Conservation (phyloP, 2,888 invertebrate genomes). For the Itoplectis maculator region DNA sequence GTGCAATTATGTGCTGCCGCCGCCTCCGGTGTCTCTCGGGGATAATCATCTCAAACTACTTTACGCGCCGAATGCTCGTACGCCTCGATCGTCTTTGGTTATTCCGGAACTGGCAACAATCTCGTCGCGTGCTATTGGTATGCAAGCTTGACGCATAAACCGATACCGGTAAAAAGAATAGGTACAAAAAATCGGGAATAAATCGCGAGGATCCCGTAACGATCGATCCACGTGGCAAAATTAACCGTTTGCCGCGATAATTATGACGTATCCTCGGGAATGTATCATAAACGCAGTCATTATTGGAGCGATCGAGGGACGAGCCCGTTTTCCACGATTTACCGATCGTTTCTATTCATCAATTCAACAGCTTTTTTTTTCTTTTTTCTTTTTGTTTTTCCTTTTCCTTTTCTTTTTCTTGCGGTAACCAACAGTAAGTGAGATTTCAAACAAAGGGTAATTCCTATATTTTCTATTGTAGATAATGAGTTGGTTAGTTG, state of each 20-base stretch:
- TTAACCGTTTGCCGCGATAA: slow-evolving; percentile 49
- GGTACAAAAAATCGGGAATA: slow-evolving; percentile 27
- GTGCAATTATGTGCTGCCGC: slow-evolving; percentile 7
- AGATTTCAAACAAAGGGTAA: too few relatives aligned
- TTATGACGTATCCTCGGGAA: slow-evolving; percentile 11
- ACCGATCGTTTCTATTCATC: slow-evolving; percentile 19
- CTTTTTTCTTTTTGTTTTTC: background rate
- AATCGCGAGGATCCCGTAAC: slow-evolving; percentile 24
- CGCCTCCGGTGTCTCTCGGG: background rate
- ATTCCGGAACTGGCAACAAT: slow-evolving; percentile 15
- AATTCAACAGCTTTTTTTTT: background rate
- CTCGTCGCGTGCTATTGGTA: slow-evolving; percentile 25
- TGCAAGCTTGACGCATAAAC: slow-evolving; percentile 1
- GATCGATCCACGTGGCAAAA: slow-evolving; percentile 23
- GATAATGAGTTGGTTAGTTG: too few relatives aligned
- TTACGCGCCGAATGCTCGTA: slow-evolving; percentile 5
- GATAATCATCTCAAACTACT: slow-evolving; percentile 22
- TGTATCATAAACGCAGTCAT: background rate
- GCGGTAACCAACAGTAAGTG: too few relatives aligned
- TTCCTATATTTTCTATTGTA: too few relatives aligned
- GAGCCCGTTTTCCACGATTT: slow-evolving; percentile 16
- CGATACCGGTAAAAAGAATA: slow-evolving; percentile 13
- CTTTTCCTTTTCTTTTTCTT: background rate
- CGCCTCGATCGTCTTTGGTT: background rate
- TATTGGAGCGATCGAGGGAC: slow-evolving; percentile 18